phyloP scores from a whole-genome alignment of 35 echinoderm and acorn worm species.

The Anneissia japonica region DNA sequence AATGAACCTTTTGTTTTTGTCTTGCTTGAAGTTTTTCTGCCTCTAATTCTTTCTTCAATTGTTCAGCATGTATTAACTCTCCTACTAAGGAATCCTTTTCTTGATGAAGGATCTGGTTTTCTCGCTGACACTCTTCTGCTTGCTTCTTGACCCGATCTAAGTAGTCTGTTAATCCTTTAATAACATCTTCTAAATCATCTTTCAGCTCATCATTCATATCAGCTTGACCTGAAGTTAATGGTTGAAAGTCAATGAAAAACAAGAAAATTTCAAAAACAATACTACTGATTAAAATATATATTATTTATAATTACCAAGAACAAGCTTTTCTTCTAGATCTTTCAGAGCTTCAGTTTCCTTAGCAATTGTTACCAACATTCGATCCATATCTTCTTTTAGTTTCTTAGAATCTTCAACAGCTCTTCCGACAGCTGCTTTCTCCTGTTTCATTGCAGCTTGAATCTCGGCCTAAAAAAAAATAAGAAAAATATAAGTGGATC shows the following conservation, averaged over 20 bases:
- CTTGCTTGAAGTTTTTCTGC: conserved; percentile 33
- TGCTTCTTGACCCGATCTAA: conserved; percentile 65
- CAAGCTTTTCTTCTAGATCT: conserved; percentile 50
- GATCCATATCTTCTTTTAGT: conserved; percentile 63
- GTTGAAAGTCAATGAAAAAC: neutral
- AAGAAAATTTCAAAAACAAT: no score
- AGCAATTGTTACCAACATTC: conserved; percentile 55
- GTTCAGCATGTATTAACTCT: conserved; percentile 28
- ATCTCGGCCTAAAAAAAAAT: neutral
- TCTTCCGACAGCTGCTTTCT: conserved; percentile 43
- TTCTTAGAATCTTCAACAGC: conserved; percentile 48
- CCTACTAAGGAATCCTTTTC: conserved; percentile 62
- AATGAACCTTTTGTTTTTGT: conserved; percentile 39
- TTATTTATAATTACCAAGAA: conserved; percentile 29
- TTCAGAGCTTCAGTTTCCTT: conserved; percentile 67
- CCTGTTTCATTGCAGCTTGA: conserved; percentile 55
- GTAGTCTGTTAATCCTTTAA: conserved; percentile 66
- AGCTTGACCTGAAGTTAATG: conserved; percentile 46
- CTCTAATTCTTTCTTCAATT: conserved; percentile 7
- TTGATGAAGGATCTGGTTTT: conserved; percentile 41
- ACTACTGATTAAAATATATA: no score
- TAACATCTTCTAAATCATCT: conserved; percentile 68
- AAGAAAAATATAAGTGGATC: neutral
- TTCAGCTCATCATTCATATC: conserved; percentile 77
- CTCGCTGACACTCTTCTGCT: conserved; percentile 41